Percentiles rank a stretch among this genome's conserved stretches.
Conservation (phyloP, 2,888 invertebrate species). For the Dryococelus australis region DNA sequence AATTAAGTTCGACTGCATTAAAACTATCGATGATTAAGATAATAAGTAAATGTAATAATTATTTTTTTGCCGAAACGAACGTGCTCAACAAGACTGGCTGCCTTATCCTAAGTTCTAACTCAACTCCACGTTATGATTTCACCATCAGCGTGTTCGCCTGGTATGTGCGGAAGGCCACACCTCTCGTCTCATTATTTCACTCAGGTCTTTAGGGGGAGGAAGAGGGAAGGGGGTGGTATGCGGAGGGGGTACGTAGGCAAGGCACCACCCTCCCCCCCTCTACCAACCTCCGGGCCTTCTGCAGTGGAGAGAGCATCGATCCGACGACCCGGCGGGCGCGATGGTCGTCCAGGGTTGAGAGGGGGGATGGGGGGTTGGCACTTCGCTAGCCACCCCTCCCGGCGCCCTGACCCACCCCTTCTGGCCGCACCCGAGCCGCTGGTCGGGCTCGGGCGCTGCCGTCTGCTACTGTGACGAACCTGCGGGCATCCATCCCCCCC, state of each 20-base stretch:
- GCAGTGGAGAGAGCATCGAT: conserved; percentile 10
- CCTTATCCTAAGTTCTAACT: neutral
- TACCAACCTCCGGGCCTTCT: too few relatives aligned
- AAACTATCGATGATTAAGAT: too few relatives aligned
- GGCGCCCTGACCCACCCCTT: neutral
- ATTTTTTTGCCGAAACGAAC: too few relatives aligned
- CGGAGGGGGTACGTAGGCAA: neutral
- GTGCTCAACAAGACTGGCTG: too few relatives aligned
- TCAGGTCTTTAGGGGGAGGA: neutral
- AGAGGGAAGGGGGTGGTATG: too few relatives aligned
- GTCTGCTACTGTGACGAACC: neutral
- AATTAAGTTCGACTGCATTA: too few relatives aligned
- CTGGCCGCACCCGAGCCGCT: neutral
- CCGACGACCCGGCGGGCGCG: neutral
- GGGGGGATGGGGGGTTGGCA: neutral
- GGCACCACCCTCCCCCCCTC: neutral
- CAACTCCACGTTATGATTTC: neutral
- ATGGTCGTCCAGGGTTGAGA: neutral
- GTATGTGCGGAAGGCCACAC: neutral
- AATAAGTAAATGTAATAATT: too few relatives aligned
- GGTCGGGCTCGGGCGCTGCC: neutral
- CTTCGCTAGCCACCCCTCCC: neutral
- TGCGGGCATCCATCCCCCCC: neutral
- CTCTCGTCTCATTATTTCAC: conserved; percentile 9
- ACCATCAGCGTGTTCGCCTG: neutral